Evolutionary conservation across 2,888 invertebrate species (phyloP).

Genomic region (Minunthozetes semirufus): DNA sequence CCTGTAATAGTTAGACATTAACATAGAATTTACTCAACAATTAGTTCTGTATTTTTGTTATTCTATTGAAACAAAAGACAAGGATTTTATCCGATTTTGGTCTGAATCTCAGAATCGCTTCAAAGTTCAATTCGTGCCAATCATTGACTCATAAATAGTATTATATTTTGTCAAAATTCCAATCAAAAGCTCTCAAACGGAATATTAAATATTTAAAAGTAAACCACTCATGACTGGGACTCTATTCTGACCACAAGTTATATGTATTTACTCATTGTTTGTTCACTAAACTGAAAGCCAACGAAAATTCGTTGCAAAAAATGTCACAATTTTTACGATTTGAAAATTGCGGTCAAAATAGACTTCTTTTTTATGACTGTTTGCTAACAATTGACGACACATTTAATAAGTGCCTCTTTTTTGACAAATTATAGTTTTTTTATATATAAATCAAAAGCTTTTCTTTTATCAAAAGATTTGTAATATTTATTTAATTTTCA

Average conservation of each 20-base stretch:
- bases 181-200: neutral
- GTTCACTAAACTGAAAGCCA: too few relatives aligned
- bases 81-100: neutral
- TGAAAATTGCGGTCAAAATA: too few relatives aligned
- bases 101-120: slow-evolving; percentile 26
- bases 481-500: neutral
- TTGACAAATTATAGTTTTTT: neutral
- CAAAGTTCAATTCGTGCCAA: slow-evolving; percentile 24
- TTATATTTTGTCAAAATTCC: slow-evolving; percentile 15
- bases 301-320: too few relatives aligned
- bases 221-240: neutral
- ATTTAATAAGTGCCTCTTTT: slow-evolving; percentile 12
- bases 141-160: slow-evolving; percentile 21
- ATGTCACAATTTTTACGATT: too few relatives aligned
- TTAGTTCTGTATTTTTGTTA: slow-evolving; percentile 61
- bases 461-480: neutral
- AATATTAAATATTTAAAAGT: neutral
- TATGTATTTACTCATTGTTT: too few relatives aligned
- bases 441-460: neutral
- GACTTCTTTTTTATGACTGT: neutral
- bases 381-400: neutral
- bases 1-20: slow-evolving; percentile 57
- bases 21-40: slow-evolving; percentile 96
- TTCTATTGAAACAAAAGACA: neutral
- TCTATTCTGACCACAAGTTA: too few relatives aligned